Conservation (phyloP, 1,140 invertebrate species). For the Zaprionus davidi region DNA sequence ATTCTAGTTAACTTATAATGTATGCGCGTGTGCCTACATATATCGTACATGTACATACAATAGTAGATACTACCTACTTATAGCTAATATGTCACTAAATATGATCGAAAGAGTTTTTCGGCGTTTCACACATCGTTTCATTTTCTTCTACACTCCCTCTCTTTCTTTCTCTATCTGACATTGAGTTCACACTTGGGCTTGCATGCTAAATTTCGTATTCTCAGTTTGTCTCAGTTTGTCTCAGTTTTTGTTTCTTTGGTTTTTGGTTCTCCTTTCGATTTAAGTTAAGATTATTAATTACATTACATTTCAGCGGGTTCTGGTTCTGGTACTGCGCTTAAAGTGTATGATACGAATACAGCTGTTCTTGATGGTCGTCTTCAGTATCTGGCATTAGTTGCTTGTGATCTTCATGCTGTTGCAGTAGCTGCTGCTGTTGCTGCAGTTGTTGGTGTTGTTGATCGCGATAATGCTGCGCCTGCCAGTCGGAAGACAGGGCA, state of each 20-base stretch:
- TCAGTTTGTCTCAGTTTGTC: neutral
- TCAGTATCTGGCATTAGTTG: constrained; percentile 13
- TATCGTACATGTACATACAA: constrained; percentile 39
- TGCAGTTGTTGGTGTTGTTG: constrained; percentile 26
- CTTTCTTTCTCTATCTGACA: neutral
- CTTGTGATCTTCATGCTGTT: constrained; percentile 19
- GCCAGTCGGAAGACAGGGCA: constrained; percentile 5
- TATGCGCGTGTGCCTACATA: constrained; percentile 28
- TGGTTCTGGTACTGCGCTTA: constrained; percentile 41
- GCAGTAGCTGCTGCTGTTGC: constrained; percentile 14
- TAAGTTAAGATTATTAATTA: neutral
- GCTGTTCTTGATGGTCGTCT: constrained; percentile 50
- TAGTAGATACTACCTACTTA: constrained; percentile 44
- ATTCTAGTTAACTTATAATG: constrained; percentile 21
- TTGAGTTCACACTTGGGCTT: constrained; percentile 5
- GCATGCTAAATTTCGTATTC: neutral
- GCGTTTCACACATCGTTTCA: constrained; percentile 35
- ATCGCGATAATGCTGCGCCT: constrained; percentile 20
- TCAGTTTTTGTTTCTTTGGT: neutral
- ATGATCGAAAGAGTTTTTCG: constrained; percentile 44
- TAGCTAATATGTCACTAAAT: constrained; percentile 34
- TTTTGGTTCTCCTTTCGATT: constrained; percentile 12
- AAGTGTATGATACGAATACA: constrained; percentile 69
- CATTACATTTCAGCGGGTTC: constrained; percentile 24
- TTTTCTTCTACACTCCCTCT: neutral